Evolutionary conservation across 2,797 vertebrate genomes (phyloP), one percentile per base, ranked within the genome.

Genomic region (Alca torda): DNA sequence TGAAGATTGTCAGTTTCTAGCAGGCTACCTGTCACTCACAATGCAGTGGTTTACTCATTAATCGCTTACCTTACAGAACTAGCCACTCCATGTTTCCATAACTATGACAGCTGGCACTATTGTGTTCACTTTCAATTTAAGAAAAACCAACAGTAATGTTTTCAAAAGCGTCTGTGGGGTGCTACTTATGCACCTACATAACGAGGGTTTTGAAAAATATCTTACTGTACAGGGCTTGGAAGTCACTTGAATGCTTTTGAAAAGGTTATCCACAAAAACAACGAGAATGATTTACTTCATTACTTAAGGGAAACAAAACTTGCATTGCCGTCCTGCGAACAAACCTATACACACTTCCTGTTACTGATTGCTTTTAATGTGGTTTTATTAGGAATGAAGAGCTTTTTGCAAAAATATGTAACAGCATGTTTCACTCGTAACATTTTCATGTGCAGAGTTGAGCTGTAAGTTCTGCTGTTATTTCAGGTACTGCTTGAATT

Each of bases 401-500:
- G 11, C 28, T 75, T 92, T 78, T 84, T 46, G 5, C 6, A 45
- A 46, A 61, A 69, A 28, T 30, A 11, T 3, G 21, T 53, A 83
- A 51, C 33, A 13, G n/a, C 7, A 2, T 33, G 17, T 75, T 84
- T 82, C 41, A 43, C 8, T 83, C 1, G 0, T 72, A 48, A 28
- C 61, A 72, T 86, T 64, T 80, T 90, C 37, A 11, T 21, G 4
- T 65, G 13, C 16, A 21, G 41, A 72, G 35, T 50, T 88, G 84
- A 87, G 75, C 83, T 93, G 25, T 67, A 88, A 94, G 53, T 92
- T 63, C 89, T 92, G 18, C 91, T 97, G 76, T 94, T 95, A 4
- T 97, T 98, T 76, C 93, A 99, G 99, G 98, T 98, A 11, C 96
- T 99, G 51, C 98, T 99, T 96, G 99, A 99, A 98, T 99, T 99